Evolutionary conservation across 2,888 invertebrate species (phyloP).

Genomic region (Strigamia maritima): DNA sequence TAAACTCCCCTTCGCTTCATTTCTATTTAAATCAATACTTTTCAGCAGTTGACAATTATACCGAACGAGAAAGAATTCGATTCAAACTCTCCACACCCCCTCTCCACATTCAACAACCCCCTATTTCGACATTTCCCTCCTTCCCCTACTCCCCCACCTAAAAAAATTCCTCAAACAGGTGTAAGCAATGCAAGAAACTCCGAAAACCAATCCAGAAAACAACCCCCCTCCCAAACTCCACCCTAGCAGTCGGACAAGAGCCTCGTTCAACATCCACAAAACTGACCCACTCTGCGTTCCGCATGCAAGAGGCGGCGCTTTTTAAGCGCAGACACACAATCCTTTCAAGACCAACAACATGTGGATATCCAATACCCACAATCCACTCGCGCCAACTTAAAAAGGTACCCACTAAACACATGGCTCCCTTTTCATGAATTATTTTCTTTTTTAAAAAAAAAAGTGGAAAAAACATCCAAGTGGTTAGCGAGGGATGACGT

Average conservation of each 20-base stretch:
- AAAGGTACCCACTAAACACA: constrained; percentile 9
- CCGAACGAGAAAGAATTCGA: background rate
- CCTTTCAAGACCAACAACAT: constrained; percentile 29
- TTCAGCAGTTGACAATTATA: constrained; percentile 26
- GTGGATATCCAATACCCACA: constrained; percentile 27
- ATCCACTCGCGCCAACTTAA: constrained; percentile 9
- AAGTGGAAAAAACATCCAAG: background rate
- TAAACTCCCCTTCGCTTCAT: constrained; percentile 28
- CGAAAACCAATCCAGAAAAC: background rate
- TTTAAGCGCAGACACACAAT: constrained; percentile 13
- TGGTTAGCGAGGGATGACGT: background rate
- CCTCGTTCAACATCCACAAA: background rate
- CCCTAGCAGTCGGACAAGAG: background rate
- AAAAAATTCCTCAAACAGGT: constrained; percentile 8
- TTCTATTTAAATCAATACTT: constrained; percentile 31
- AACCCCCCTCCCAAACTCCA: background rate
- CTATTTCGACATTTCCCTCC: background rate
- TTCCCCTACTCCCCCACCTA: background rate
- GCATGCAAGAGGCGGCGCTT: constrained; percentile 21
- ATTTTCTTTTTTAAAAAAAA: background rate
- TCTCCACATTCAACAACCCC: background rate
- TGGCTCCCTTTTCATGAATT: background rate
- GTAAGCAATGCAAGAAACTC: constrained; percentile 9
- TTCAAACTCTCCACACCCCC: background rate
- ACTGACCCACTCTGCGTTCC: constrained; percentile 19